A percentile compares a stretch with the other conserved stretches of the same genome.
Evolutionary conservation across 2,113 vertebrate species (phyloP).

Genomic region (rabbit (Oryctolagus cuniculus)): DNA sequence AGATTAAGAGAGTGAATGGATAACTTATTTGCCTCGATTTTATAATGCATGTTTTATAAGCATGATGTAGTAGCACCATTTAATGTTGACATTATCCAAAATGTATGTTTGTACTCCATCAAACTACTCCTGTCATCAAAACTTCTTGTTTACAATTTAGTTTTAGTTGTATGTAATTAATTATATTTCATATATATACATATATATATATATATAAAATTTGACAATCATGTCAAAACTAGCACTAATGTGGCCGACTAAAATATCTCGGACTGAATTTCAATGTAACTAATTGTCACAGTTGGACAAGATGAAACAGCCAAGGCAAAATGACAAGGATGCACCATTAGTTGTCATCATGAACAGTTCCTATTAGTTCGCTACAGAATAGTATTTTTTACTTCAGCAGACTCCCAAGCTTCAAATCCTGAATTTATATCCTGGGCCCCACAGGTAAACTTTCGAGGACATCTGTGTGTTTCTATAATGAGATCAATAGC

Average conservation of each 20-base stretch:
- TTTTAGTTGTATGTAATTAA: background rate
- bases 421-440: constrained; percentile 62
- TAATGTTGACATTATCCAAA: constrained; percentile 33
- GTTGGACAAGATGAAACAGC: background rate
- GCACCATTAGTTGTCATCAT: background rate
- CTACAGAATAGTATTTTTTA: constrained; percentile 38
- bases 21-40: constrained; percentile 61
- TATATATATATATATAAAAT: constrained; percentile 30
- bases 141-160: constrained; percentile 17
- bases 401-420: background rate
- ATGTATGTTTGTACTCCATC: background rate
- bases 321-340: background rate
- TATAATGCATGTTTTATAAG: constrained; percentile 44
- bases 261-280: constrained; percentile 35
- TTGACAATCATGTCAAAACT: constrained; percentile 43
- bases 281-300: background rate
- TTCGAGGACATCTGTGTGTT: constrained; percentile 68
- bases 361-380: background rate
- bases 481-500: constrained; percentile 64
- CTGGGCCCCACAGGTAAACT: constrained; percentile 38
- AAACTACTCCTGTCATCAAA: background rate
- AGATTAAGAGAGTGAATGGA: constrained; percentile 42
- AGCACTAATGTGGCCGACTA: constrained; percentile 16
- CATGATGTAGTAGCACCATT: background rate
- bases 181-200: background rate